Base-by-base conservation (phyloP, 2,113 vertebrate genomes). In the Potamarius usumacintae region DNA sequence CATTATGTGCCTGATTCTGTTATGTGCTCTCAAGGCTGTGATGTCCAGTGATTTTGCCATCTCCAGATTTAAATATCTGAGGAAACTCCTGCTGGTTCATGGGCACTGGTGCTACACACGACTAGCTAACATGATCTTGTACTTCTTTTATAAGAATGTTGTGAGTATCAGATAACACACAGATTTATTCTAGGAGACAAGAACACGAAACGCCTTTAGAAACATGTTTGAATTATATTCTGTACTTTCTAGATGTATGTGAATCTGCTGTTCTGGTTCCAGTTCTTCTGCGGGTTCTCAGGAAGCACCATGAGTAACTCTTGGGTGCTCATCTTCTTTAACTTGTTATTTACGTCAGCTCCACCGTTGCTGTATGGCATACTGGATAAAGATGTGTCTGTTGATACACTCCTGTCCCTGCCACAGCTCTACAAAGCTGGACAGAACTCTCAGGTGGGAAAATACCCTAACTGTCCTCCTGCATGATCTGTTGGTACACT, bases 71-170 rank as follows among this genome's bases (percentile, higher is more conserved):
- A 96, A 95, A 78, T 94, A 97, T 87, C 95, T 99, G 87, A 97
- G 97, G 94, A 97, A 97, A 91, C 97, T 99, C 50, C 91, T 99
- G 76, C 95, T 99, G 89, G 98, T 99, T 63, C 98, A 99, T 0
- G 98, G 98, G 55, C 98, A 99, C 84, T 99, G 98, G 98, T 99
- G 98, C 94, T 99, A 99, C 88, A 96, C 97, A 63, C 94, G 98
- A 0, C 95, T 99, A 50, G 98, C 98, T 76, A 99, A 97, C 95
- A 99, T 99, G 98, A 98, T 99, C 90, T 96, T 99, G 10, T 99
- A 98, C 90, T 99, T 99, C 94, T 99, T 99, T 96, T 99, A 99
- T 94, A 99, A 99, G 93, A 99, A 99, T 58, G 97, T 98, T 60
- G 98, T 99, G 94, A 96, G 97, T 92, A 48, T 6, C 12, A 25